Percentiles rank a stretch among this genome's conserved stretches.
Evolutionary conservation across 2,797 vertebrate genomes (phyloP).

Genomic region (Oophaga sylvatica): DNA sequence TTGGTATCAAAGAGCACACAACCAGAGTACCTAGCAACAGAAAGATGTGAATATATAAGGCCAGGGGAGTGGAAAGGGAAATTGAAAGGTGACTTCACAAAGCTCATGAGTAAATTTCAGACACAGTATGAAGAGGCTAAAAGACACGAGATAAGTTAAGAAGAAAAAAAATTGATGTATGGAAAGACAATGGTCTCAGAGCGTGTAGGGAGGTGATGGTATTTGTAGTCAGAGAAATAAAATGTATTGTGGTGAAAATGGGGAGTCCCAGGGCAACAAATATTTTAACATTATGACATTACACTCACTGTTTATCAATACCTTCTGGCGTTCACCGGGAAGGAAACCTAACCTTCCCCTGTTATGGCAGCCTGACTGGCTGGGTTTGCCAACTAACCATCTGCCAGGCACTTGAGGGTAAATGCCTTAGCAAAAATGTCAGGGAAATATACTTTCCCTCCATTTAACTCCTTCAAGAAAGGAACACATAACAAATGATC

Average conservation of each 20-base stretch:
- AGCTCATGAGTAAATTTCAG: neutral
- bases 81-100: neutral
- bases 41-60: neutral
- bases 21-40: slow-evolving; percentile 3
- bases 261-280: neutral
- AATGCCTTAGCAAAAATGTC: too few relatives aligned
- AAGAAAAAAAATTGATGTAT: neutral
- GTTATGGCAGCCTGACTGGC: too few relatives aligned
- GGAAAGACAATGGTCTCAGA: neutral
- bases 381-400: too few relatives aligned
- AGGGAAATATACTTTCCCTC: too few relatives aligned
- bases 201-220: neutral
- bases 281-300: too few relatives aligned
- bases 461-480: too few relatives aligned
- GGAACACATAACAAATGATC: too few relatives aligned
- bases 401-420: too few relatives aligned
- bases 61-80: neutral
- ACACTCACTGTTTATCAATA: too few relatives aligned
- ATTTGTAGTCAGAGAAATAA: neutral
- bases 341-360: too few relatives aligned
- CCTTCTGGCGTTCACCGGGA: too few relatives aligned
- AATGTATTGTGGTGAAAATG: neutral
- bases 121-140: too few relatives aligned
- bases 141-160: neutral
- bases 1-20: slow-evolving; percentile 26